Conservation (phyloP, 2,797 vertebrate species). For the Sebastes cheni region DNA sequence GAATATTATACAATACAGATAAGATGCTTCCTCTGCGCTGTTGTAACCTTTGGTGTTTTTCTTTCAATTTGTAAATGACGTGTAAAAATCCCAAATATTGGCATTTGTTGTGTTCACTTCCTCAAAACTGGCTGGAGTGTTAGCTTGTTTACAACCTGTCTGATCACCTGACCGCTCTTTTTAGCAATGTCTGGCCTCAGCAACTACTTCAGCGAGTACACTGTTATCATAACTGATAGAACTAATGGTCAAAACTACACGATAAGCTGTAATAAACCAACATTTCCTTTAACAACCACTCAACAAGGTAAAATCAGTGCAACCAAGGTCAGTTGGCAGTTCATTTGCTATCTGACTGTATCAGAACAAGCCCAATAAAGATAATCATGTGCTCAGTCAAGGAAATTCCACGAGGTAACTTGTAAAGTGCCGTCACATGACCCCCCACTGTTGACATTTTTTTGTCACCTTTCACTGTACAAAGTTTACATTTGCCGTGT, state of each 20-base stretch:
- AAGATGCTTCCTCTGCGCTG: slow-evolving; percentile 15
- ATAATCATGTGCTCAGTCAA: slow-evolving; percentile 26
- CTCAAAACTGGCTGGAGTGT: neutral
- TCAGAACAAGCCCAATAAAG: slow-evolving; percentile 42
- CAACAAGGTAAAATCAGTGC: neutral
- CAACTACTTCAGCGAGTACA: neutral
- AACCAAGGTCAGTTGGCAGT: slow-evolving; percentile 40
- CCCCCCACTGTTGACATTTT: neutral
- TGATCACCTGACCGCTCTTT: neutral
- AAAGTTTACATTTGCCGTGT: slow-evolving; percentile 7
- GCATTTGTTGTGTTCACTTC: too few relatives aligned
- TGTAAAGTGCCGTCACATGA: slow-evolving; percentile 8
- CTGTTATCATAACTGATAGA: neutral
- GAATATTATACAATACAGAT: slow-evolving; percentile 28
- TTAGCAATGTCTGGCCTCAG: neutral
- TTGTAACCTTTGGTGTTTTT: slow-evolving; percentile 3
- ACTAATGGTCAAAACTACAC: neutral
- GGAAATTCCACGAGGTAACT: slow-evolving; percentile 1
- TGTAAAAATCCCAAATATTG: too few relatives aligned
- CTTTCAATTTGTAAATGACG: neutral
- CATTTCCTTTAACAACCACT: neutral
- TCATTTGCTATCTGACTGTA: slow-evolving; percentile 31
- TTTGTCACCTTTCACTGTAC: slow-evolving; percentile 2
- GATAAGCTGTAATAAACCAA: neutral
- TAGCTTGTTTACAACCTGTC: neutral